These are phyloP conservation scores for Serranus cabrilla DNA, from an alignment of 2,797 vertebrate genomes.

Conservation along the genomic window DNA sequence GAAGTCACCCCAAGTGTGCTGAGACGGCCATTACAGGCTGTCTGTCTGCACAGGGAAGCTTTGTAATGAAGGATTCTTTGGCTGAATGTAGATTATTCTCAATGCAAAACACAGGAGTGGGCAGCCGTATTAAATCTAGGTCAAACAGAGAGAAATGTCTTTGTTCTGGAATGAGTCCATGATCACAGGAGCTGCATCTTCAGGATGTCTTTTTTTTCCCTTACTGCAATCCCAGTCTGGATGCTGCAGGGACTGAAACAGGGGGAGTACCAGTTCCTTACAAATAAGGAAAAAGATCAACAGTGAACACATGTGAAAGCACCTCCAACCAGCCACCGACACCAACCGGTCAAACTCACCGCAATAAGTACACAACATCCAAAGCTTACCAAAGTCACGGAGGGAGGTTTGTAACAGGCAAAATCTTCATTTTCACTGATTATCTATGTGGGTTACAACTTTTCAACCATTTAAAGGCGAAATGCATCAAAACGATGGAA, in stretches of 20 bases:
- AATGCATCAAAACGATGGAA: slow-evolving; percentile 13
- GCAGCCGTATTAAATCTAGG: neutral
- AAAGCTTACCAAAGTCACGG: slow-evolving; percentile 88
- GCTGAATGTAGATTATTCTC: slow-evolving; percentile 32
- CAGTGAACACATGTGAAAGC: slow-evolving; percentile 83
- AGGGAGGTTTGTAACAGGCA: slow-evolving; percentile 84
- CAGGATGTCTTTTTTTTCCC: neutral
- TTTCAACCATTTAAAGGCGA: slow-evolving; percentile 19
- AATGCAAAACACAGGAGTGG: slow-evolving; percentile 21
- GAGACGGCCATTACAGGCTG: slow-evolving; percentile 35
- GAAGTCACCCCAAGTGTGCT: slow-evolving; percentile 36
- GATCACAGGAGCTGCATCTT: neutral
- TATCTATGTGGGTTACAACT: slow-evolving; percentile 26
- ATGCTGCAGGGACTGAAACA: slow-evolving; percentile 58
- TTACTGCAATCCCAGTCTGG: slow-evolving; percentile 19
- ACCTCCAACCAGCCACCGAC: slow-evolving; percentile 86
- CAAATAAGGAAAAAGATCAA: slow-evolving; percentile 81
- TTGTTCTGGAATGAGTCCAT: neutral
- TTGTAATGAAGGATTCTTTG: slow-evolving; percentile 36
- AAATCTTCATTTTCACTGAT: slow-evolving; percentile 86
- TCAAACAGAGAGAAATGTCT: neutral
- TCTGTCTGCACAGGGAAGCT: slow-evolving; percentile 16
- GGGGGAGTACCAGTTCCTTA: slow-evolving; percentile 80
- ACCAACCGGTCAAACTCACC: slow-evolving; percentile 86
- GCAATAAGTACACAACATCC: slow-evolving; percentile 86